phyloP scores from a whole-genome alignment of 2,888 invertebrate species.

The Diaperis boleti region DNA sequence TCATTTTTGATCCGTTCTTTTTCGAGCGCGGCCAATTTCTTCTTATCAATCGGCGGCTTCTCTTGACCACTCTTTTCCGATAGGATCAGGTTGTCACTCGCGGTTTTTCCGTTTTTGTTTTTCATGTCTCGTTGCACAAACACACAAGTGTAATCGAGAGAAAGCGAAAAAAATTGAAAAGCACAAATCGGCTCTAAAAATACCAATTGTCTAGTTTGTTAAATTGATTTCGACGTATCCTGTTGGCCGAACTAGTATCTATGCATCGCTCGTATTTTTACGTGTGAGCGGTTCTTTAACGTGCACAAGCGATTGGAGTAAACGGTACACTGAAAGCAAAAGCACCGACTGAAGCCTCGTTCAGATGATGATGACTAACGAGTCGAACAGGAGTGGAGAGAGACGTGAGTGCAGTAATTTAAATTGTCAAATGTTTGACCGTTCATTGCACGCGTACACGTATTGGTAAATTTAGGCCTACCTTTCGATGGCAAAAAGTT shows the following conservation, averaged over 20 bases:
- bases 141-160: slow-evolving; percentile 1
- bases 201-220: neutral
- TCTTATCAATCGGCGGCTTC: slow-evolving; percentile 70
- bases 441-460: slow-evolving; percentile 54
- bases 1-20: slow-evolving; percentile 69
- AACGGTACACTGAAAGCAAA: slow-evolving; percentile 31
- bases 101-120: slow-evolving; percentile 58
- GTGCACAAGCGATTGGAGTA: slow-evolving; percentile 8
- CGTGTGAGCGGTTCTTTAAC: neutral
- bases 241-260: neutral
- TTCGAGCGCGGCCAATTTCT: slow-evolving; percentile 63
- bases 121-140: slow-evolving; percentile 55
- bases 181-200: neutral
- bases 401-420: slow-evolving; percentile 41
- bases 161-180: slow-evolving; percentile 7
- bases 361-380: slow-evolving; percentile 37
- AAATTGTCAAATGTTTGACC: slow-evolving; percentile 58
- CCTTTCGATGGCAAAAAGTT: slow-evolving; percentile 4
- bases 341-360: slow-evolving; percentile 34
- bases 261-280: slow-evolving; percentile 11
- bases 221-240: neutral
- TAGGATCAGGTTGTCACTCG: slow-evolving; percentile 69
- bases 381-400: slow-evolving; percentile 37
- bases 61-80: slow-evolving; percentile 70
- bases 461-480: slow-evolving; percentile 35